Percentiles rank a stretch among this genome's conserved stretches.
Conservation (phyloP, 1,140 invertebrate genomes). For the Drosophila rufa region DNA sequence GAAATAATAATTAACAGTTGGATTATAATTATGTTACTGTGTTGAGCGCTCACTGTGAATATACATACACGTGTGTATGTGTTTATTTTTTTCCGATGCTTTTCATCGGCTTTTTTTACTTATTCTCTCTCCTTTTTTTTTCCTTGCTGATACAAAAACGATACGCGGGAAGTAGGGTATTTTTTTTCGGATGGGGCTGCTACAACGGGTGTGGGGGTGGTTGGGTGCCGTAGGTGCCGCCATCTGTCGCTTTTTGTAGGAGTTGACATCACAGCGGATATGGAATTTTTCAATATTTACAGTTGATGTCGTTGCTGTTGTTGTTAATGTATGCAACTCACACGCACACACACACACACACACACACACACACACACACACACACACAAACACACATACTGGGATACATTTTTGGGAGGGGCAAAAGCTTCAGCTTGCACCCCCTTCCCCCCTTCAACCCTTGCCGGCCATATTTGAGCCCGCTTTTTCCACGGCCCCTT, state of each 20-base stretch:
- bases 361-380: conserved; percentile 36
- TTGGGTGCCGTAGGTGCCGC: conserved; percentile 34
- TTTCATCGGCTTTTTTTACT: conserved; percentile 39
- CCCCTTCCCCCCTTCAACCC: not conserved
- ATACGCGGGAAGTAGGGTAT: not conserved
- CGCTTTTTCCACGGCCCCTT: conserved; percentile 22
- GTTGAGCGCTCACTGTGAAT: not conserved
- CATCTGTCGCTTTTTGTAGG: conserved; percentile 44
- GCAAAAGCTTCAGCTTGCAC: conserved; percentile 37
- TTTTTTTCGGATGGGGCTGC: conserved; percentile 3
- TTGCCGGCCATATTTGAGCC: not conserved
- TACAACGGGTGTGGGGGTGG: not conserved
- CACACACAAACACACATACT: conserved; percentile 14
- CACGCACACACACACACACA: conserved; percentile 37
- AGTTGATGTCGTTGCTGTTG: conserved; percentile 48
- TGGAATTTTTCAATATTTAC: conserved; percentile 82
- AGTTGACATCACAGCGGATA: conserved; percentile 76
- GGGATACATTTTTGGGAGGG: conserved; percentile 7
- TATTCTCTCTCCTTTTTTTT: conserved; percentile 23
- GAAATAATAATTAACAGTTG: not conserved
- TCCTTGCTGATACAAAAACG: conserved; percentile 45
- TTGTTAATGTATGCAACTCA: conserved; percentile 73
- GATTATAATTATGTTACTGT: not conserved
- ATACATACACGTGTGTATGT: conserved; percentile 7
- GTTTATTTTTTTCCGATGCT: conserved; percentile 19